phyloP scores from a whole-genome alignment of 2,113 vertebrate species.

The Pygathrix nemaeus region DNA sequence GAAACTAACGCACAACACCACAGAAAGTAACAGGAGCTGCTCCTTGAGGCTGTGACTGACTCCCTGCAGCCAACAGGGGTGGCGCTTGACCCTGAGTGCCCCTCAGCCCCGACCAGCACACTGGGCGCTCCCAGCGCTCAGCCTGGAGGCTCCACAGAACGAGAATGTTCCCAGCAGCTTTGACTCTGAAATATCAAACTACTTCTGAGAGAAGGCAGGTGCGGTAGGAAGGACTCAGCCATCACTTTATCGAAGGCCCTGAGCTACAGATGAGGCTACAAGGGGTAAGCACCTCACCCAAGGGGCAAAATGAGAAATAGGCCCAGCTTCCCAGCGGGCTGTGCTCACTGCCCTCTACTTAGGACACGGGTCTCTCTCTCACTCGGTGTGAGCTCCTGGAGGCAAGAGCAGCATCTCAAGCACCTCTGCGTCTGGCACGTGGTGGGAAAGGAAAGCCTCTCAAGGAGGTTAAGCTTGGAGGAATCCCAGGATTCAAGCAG shows the following conservation, averaged over 20 bases:
- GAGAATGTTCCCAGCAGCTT: neutral
- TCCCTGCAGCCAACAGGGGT: neutral
- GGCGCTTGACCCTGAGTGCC: neutral
- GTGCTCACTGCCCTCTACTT: neutral
- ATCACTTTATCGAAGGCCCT: neutral
- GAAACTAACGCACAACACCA: neutral
- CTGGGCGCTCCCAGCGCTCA: no score
- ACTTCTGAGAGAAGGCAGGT: neutral
- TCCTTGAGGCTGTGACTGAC: no score
- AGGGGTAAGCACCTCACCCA: neutral
- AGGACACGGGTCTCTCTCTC: neutral
- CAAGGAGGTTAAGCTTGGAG: neutral
- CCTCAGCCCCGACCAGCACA: neutral
- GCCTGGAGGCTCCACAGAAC: neutral
- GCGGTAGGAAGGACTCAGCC: accelerated
- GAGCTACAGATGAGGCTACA: neutral
- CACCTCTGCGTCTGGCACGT: neutral
- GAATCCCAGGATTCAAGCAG: neutral
- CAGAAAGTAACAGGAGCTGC: neutral
- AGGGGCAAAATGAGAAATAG: neutral
- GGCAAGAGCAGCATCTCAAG: neutral
- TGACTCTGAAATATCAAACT: neutral
- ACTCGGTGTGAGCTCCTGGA: neutral
- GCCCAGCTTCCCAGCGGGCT: neutral
- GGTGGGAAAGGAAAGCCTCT: neutral